Conservation (phyloP, 2,113 vertebrate species). For the Apteryx mantelli region DNA sequence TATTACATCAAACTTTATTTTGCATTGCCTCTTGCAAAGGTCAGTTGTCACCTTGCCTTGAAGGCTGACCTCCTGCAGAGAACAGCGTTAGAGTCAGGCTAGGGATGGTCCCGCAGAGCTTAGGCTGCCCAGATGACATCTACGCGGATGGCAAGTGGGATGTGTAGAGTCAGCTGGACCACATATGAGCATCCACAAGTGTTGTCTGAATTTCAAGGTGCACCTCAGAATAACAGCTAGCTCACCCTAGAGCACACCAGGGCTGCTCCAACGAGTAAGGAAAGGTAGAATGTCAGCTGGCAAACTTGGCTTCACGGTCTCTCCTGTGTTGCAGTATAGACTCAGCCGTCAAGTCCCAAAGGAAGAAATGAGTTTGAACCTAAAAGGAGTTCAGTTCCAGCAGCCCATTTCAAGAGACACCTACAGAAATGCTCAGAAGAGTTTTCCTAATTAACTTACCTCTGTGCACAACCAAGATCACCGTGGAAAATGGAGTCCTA, state of each 20-base stretch:
- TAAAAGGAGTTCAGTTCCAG: background rate
- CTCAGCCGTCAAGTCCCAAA: too few relatives aligned
- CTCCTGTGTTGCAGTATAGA: background rate
- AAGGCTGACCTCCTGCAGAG: background rate
- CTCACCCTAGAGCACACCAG: background rate
- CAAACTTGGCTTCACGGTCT: background rate
- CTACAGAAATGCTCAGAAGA: background rate
- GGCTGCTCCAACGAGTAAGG: background rate
- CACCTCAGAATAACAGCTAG: background rate
- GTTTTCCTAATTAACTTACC: background rate
- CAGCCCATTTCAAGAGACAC: background rate
- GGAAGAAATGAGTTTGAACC: background rate
- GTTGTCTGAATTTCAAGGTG: background rate
- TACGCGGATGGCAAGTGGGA: background rate
- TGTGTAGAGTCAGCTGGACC: background rate
- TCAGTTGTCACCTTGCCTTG: background rate
- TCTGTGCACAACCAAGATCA: background rate
- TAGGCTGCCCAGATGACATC: background rate
- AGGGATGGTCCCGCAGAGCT: background rate
- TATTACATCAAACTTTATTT: background rate
- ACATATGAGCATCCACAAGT: background rate
- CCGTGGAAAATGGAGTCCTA: conserved; percentile 42
- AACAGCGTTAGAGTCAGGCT: background rate
- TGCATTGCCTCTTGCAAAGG: background rate
- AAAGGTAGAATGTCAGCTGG: background rate